Percentiles rank a stretch among this genome's conserved stretches.
Evolutionary conservation across 2,113 vertebrate genomes (phyloP).

Genomic region (Saguinus midas): DNA sequence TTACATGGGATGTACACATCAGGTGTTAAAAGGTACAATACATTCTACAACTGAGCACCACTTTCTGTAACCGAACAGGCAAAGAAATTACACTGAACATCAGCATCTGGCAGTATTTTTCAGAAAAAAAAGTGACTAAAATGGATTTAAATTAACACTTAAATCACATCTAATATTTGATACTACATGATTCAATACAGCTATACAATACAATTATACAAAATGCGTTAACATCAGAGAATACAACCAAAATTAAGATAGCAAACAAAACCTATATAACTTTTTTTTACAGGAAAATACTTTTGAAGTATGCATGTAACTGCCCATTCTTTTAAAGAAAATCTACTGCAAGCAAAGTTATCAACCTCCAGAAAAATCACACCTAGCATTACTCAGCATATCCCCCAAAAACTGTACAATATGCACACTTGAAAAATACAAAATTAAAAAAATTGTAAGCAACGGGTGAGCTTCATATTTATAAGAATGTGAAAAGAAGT

Average conservation of each 20-base stretch:
- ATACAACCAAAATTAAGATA: conserved; percentile 93
- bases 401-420: conserved; percentile 99
- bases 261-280: conserved; percentile 92
- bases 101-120: conserved; percentile 90
- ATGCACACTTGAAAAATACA: conserved; percentile 99
- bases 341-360: conserved; percentile 91
- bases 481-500: conserved; percentile 91
- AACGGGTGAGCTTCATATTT: conserved; percentile 90
- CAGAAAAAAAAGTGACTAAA: conserved; percentile 93
- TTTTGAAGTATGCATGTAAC: conserved; percentile 93
- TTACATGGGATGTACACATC: conserved; percentile 92
- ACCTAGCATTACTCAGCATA: conserved; percentile 93
- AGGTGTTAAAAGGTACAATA: conserved; percentile 92
- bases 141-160: conserved; percentile 97
- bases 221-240: conserved; percentile 98
- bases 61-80: conserved; percentile 88
- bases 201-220: conserved; percentile 99
- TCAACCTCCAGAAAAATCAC: conserved; percentile 90
- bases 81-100: conserved; percentile 89
- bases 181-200: conserved; percentile 98
- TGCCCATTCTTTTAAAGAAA: conserved; percentile 94
- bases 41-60: conserved; percentile 95
- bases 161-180: conserved; percentile 98
- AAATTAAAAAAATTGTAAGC: conserved; percentile 95
- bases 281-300: conserved; percentile 89